Evolutionary conservation across 2,888 invertebrate species (phyloP).

Genomic region (Aethes cnicana): DNA sequence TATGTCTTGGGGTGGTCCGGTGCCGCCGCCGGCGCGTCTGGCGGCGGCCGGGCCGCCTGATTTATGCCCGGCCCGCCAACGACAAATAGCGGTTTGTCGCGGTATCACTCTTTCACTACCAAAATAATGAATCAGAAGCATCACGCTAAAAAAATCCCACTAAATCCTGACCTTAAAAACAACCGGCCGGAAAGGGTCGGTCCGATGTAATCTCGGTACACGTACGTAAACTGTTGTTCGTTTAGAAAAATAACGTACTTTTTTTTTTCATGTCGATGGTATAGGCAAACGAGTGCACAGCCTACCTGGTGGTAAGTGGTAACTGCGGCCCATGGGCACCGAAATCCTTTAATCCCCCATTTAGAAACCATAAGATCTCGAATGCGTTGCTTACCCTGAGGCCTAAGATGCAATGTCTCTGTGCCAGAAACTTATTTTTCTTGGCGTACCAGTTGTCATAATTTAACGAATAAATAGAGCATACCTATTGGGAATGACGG

Average conservation of each 20-base stretch:
- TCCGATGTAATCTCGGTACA: conserved; percentile 9
- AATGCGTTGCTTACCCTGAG: no score
- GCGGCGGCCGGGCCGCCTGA: conserved; percentile 59
- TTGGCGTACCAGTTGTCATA: no score
- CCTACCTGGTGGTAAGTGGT: no score
- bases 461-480: conserved; percentile 13
- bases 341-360: no score
- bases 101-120: conserved; percentile 69
- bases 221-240: not conserved
- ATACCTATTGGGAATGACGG: not conserved
- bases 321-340: no score
- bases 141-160: conserved; percentile 45
- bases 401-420: no score
- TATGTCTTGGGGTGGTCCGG: conserved; percentile 46
- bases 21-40: conserved; percentile 38
- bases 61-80: conserved; percentile 69
- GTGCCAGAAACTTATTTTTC: no score
- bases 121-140: conserved; percentile 65
- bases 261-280: no score
- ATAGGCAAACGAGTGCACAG: no score
- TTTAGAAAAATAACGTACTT: no score
- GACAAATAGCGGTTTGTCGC: conserved; percentile 79
- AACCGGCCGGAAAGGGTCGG: conserved; percentile 33
- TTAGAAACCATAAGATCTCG: no score
- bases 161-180: conserved; percentile 39